Base-by-base conservation (phyloP, 2,797 vertebrate genomes). In the Podargus strigoides region DNA sequence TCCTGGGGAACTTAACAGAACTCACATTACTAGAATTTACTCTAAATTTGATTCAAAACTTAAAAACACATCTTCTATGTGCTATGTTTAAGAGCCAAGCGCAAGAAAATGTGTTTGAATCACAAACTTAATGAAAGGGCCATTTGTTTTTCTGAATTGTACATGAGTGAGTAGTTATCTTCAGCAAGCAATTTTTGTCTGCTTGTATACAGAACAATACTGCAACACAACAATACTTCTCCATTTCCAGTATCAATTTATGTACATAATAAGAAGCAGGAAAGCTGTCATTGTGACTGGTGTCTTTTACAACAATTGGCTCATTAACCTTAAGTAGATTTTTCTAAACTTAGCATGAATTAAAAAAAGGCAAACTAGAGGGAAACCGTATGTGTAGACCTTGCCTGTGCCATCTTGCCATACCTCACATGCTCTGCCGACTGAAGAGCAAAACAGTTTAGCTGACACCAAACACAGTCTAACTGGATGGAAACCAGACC, bases 121-220 rank as follows among this genome's bases (percentile, higher is more conserved):
- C 82, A 90, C 70, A 90, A 79, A 94, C 63, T 76, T 92, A 92
- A 92, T 91, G 92, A 91, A 90, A 92, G 76, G 82, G 46, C 63
- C 83, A 53, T 91, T 97, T 93, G 82, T 94, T 96, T 89, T 80
- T 64, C 82, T 90, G 85, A 94, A 91, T 89, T 87, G 82, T 86
- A 90, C 82, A 92, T 84, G 83, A 95, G 53, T 95, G 83, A 83
- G 62, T 95, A 96, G 91, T 97, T 96, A 96, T 93, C 93, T 93
- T 60, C 78, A 94, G 85, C 87, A 92, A 89, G 89, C 70, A 88
- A 87, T 89, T 96, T 93, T 90, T 79, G 74, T 89, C 76, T 90
- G 62, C 88, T 87, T 89, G 69, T 91, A 28, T 44, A 75, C 37
- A 91, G 93, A 96, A 96, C 85, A 90, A 87, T 94, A 69, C 85